Base-by-base conservation (phyloP, 2,888 invertebrate genomes). In the Lomographa bimaculata region DNA sequence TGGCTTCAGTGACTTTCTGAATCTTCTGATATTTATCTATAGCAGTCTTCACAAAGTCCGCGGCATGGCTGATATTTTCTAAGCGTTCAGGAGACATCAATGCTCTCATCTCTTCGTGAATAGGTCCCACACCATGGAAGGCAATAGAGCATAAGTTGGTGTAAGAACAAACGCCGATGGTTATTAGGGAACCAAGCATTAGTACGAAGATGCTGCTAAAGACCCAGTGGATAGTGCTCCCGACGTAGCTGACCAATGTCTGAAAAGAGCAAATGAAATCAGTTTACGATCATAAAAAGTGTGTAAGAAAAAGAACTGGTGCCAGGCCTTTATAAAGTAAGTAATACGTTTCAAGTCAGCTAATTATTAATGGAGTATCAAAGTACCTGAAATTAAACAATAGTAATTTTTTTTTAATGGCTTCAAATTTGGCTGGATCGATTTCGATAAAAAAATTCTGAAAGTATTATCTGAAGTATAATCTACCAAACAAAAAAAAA, bases 141-240 rank as follows among this genome's bases (percentile, higher is more conserved):
- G 80, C 81, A 35, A 93, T 90, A 2, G 84, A 83, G 62, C 93
- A 94, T 7, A 93, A 59, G 4, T 92, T 90, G 0, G 93, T 93
- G 46, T 92, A 89, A 0, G 90, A 85, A 61, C 93, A 94, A 0
- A 93, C 71, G 6, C 78, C 82, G 1, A 87, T 53, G 1, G 89
- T 87, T 1, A 85, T 47, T 1, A 82, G 36, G 4, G 85, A 79
- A 0, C 91, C 89, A 0, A 91, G 80, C 1, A 91, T 80, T 1
- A 92, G 73, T 3, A 91, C 66, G n/a, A 87, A 79, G 4, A 83
- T 57, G 35, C 81, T 84, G 45, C 75, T 76, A 44, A 89, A 72
- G 0, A 83, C 5, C 82, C 83, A 86, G 1, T 67, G 50, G 9
- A 89, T 72, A 0, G 79, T 75, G 6, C 74, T 69, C 0, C 86